These are phyloP conservation scores for Chelonus formosanus DNA, from an alignment of 2,888 invertebrate genomes.

Conservation along the genomic window DNA sequence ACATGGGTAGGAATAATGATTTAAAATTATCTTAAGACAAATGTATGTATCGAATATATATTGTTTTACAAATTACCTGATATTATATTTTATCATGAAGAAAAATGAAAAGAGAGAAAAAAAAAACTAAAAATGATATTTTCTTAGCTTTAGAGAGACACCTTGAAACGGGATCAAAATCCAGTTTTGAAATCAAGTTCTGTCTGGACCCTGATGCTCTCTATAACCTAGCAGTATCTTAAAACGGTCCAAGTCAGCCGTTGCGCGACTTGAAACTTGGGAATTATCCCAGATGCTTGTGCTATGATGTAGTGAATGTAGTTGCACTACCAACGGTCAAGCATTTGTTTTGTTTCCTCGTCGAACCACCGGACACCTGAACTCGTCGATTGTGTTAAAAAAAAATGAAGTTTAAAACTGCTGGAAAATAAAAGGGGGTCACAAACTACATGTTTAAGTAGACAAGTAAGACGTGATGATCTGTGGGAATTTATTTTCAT, in stretches of 20 bases:
- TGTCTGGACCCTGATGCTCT: constrained; percentile 27
- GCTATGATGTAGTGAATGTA: background rate
- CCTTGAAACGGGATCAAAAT: constrained; percentile 55
- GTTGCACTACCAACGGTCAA: constrained; percentile 26
- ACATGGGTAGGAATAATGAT: too few relatives aligned
- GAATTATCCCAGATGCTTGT: constrained; percentile 9
- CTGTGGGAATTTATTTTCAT: too few relatives aligned
- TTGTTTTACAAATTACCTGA: too few relatives aligned
- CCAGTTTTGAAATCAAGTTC: constrained; percentile 63
- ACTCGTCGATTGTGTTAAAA: constrained; percentile 18
- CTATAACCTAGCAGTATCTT: constrained; percentile 46
- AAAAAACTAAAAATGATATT: constrained; percentile 19
- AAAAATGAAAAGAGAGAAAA: too few relatives aligned
- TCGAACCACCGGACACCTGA: constrained; percentile 46
- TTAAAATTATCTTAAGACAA: too few relatives aligned
- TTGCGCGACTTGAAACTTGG: constrained; percentile 25
- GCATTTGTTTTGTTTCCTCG: constrained; percentile 32
- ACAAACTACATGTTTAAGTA: constrained; percentile 29
- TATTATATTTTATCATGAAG: too few relatives aligned
- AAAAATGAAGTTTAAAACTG: background rate
- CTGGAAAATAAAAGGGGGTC: constrained; percentile 9
- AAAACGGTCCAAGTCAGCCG: constrained; percentile 57
- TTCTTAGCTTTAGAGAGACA: constrained; percentile 41
- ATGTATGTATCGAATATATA: too few relatives aligned
- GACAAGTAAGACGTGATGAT: background rate